Evolutionary conservation across 2,797 vertebrate species (phyloP).

Genomic region (Sparidentex hasta): DNA sequence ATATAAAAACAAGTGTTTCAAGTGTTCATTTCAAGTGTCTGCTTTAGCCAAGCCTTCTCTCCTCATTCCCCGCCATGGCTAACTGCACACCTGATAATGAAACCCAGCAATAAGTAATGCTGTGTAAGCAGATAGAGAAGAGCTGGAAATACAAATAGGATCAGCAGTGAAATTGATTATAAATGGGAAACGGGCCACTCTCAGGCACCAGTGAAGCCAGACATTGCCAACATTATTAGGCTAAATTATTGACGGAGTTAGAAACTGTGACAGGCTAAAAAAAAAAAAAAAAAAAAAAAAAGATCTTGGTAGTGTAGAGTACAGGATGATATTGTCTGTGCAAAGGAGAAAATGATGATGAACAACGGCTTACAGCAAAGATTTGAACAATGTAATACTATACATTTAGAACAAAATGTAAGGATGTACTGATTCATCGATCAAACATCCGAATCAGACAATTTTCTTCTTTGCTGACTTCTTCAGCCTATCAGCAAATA

Average conservation of each 20-base stretch:
- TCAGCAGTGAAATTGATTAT: conserved; percentile 67
- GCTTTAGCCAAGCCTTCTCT: conserved; percentile 40
- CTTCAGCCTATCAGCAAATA: no score
- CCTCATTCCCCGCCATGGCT: conserved; percentile 38
- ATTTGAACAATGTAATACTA: neutral
- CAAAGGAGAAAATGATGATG: neutral
- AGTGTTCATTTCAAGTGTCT: conserved; percentile 55
- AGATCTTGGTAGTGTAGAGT: neutral
- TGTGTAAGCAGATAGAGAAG: conserved; percentile 67
- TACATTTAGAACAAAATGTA: no score
- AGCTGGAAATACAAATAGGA: conserved; percentile 75
- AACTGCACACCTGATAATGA: conserved; percentile 75
- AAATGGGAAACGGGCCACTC: conserved; percentile 54
- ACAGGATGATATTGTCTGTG: conserved; percentile 8
- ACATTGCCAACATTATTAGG: conserved; percentile 57
- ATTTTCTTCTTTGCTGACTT: no score
- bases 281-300: conserved; percentile 16
- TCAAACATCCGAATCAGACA: no score
- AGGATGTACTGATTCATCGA: no score
- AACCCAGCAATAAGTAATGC: conserved; percentile 66
- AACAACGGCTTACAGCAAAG: neutral
- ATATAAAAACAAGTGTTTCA: conserved; percentile 24
- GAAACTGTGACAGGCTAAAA: conserved; percentile 23
- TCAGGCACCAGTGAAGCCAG: conserved; percentile 68
- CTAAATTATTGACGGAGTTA: conserved; percentile 57